Percentiles rank a stretch among this genome's conserved stretches.
Conservation (phyloP, 2,113 vertebrate genomes). For the Paradisaea rubra region DNA sequence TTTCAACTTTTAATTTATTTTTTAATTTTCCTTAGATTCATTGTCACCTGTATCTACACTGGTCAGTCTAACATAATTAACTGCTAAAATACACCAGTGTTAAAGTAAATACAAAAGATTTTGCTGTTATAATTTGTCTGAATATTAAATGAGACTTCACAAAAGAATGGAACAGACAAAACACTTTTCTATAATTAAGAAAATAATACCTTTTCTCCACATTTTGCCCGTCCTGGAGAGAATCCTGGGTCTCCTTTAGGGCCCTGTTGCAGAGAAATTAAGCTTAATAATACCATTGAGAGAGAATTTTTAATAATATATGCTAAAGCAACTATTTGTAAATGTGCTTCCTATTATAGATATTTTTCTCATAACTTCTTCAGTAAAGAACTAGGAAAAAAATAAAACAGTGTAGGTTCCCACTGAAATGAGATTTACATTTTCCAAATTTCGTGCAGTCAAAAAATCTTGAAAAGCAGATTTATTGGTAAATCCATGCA, state of each 20-base stretch:
- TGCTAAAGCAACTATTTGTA: not conserved
- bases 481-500: not conserved
- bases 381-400: not conserved
- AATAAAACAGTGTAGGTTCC: not conserved
- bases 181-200: not conserved
- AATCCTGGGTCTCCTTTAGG: constrained; percentile 91
- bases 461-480: not conserved
- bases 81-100: not conserved
- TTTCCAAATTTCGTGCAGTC: not conserved
- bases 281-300: not conserved
- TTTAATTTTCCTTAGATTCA: not conserved
- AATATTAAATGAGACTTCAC: not conserved
- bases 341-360: not conserved
- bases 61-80: not conserved
- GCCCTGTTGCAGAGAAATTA: constrained; percentile 73
- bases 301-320: not conserved
- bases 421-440: not conserved
- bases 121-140: not conserved
- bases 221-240: constrained; percentile 83
- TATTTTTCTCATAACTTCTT: not conserved
- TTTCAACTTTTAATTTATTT: not conserved
- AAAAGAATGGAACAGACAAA: not conserved
- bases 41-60: not conserved
- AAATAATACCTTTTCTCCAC: constrained; percentile 84
- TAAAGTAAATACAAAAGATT: not conserved